A percentile compares a stretch with the other conserved stretches of the same genome.
phyloP scores from a whole-genome alignment of 2,888 invertebrate species.

The Acheta domesticus region DNA sequence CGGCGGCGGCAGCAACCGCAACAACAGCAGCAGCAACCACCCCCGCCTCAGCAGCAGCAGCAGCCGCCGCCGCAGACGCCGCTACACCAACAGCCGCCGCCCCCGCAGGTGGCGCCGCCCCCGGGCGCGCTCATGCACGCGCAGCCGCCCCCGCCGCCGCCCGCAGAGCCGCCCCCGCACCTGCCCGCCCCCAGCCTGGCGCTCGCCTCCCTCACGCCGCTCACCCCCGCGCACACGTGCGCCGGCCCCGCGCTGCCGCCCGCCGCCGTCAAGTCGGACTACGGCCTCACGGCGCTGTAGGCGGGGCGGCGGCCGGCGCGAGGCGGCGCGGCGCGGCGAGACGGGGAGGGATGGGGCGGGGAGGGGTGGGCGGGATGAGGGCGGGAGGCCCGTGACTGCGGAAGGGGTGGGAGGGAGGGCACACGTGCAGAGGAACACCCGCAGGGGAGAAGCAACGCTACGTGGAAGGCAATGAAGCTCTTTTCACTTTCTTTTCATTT shows the following conservation, averaged over 20 bases:
- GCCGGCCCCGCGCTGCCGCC: conserved; percentile 46
- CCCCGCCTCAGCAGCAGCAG: conserved; percentile 48
- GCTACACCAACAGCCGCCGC: neutral
- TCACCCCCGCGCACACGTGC: conserved; percentile 47
- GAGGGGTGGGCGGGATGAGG: neutral
- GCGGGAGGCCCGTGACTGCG: neutral
- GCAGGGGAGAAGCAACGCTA: too few relatives aligned
- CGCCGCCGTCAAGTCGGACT: conserved; percentile 77
- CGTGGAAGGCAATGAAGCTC: too few relatives aligned
- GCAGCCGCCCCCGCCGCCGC: conserved; percentile 48
- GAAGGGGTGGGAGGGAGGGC: too few relatives aligned
- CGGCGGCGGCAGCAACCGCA: conserved; percentile 38
- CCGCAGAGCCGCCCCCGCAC: conserved; percentile 42
- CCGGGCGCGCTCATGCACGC: conserved; percentile 50
- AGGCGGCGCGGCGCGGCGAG: neutral
- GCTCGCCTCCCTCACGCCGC: conserved; percentile 50
- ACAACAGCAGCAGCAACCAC: conserved; percentile 44
- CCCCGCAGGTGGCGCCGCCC: neutral
- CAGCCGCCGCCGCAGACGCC: conserved; percentile 42
- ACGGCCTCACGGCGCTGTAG: conserved; percentile 64
- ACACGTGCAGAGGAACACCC: too few relatives aligned
- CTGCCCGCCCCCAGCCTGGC: conserved; percentile 51
- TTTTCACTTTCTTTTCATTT: too few relatives aligned
- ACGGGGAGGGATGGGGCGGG: neutral
- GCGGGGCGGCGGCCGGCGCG: neutral